Evolutionary conservation across 2,888 invertebrate species (phyloP).

Genomic region (Antheraea assamensis): DNA sequence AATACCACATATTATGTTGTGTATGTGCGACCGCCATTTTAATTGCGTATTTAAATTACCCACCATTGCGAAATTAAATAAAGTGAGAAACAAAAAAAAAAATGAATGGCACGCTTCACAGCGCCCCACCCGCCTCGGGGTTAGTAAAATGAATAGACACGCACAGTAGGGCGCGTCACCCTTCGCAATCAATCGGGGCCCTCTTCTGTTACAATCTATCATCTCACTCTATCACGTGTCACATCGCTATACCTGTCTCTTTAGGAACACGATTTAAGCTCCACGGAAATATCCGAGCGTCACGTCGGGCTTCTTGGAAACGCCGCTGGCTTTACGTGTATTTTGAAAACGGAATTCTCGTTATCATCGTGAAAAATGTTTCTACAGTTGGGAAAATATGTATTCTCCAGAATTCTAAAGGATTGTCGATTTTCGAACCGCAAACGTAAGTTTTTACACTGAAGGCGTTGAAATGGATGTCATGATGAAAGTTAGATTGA

Average conservation of each 20-base stretch:
- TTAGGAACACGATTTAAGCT: constrained; percentile 57
- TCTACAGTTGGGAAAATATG: neutral
- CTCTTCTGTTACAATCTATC: constrained; percentile 58
- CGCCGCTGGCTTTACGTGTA: constrained; percentile 28
- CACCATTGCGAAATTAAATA: constrained; percentile 80
- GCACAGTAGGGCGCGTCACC: constrained; percentile 70
- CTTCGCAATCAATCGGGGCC: constrained; percentile 73
- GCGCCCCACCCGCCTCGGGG: constrained; percentile 71
- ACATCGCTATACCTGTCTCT: constrained; percentile 38
- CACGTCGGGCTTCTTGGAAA: constrained; percentile 59
- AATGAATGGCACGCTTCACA: constrained; percentile 59
- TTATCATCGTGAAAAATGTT: constrained; percentile 36
- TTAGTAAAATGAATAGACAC: constrained; percentile 58
- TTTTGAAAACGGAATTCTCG: constrained; percentile 67
- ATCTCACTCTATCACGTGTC: constrained; percentile 46
- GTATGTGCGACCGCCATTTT: constrained; percentile 69
- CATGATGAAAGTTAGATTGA: constrained; percentile 69
- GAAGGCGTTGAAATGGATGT: constrained; percentile 60
- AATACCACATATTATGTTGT: constrained; percentile 29
- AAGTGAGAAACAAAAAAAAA: constrained; percentile 78
- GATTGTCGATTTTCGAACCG: constrained; percentile 16
- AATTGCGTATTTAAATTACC: constrained; percentile 75
- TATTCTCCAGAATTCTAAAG: constrained; percentile 38
- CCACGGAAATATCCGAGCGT: constrained; percentile 54
- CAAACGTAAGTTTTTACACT: constrained; percentile 36